Evolutionary conservation across 2,888 invertebrate species (phyloP).

Genomic region (Scaptomyza parva): DNA sequence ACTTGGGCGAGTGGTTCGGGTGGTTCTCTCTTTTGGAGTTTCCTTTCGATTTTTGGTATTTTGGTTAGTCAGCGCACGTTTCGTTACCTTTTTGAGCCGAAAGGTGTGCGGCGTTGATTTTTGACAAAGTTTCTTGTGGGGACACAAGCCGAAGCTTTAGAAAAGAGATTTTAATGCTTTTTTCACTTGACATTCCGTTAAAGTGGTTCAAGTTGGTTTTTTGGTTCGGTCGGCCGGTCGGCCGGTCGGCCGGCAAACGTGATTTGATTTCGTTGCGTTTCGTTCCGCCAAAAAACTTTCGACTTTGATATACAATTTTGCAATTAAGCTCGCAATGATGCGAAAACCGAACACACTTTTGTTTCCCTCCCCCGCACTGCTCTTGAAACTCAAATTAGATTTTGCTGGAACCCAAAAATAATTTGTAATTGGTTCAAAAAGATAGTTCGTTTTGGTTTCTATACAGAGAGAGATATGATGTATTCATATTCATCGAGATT

Average conservation of each 20-base stretch:
- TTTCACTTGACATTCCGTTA: constrained; percentile 74
- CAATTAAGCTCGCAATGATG: constrained; percentile 74
- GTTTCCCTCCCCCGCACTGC: neutral
- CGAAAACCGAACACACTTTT: constrained; percentile 53
- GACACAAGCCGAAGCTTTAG: neutral
- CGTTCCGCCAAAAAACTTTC: constrained; percentile 51
- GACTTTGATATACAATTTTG: constrained; percentile 62
- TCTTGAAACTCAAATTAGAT: constrained; percentile 76
- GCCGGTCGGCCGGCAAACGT: constrained; percentile 62
- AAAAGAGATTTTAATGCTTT: constrained; percentile 70
- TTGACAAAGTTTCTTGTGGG: constrained; percentile 57
- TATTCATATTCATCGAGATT: constrained; percentile 70
- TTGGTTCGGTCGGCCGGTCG: too few relatives aligned
- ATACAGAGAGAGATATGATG: constrained; percentile 38
- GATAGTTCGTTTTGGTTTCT: neutral
- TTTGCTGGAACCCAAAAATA: constrained; percentile 55
- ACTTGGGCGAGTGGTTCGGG: too few relatives aligned
- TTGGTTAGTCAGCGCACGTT: constrained; percentile 66
- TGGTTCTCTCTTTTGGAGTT: too few relatives aligned
- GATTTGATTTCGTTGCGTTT: constrained; percentile 75
- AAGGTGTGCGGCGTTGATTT: constrained; percentile 75
- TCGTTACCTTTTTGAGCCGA: constrained; percentile 49
- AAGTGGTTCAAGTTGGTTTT: constrained; percentile 57
- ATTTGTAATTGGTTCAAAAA: constrained; percentile 47
- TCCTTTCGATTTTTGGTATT: constrained; percentile 71